These are phyloP conservation scores for Paratilapia polleni DNA, from an alignment of 2,113 vertebrate species.

Conservation along the genomic window DNA sequence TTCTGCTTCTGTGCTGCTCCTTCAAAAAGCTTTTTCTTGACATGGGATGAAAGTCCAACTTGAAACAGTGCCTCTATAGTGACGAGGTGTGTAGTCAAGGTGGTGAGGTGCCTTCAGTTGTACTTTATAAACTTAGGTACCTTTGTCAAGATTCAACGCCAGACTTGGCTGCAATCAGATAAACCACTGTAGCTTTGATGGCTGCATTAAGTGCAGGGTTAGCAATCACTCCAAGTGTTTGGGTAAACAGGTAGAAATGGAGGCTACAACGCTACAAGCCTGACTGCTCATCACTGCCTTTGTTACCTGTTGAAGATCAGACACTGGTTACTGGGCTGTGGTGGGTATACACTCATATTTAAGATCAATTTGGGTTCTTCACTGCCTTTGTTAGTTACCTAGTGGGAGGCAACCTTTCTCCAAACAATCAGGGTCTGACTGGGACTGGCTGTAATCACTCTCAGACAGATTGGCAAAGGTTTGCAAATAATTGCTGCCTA, in stretches of 20 bases:
- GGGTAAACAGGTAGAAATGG: neutral
- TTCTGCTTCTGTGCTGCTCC: neutral
- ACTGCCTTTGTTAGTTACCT: too few species aligned
- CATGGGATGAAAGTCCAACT: neutral
- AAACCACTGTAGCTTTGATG: neutral
- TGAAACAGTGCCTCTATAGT: neutral
- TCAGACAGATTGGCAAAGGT: too few species aligned
- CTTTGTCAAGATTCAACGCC: neutral
- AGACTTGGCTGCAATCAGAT: neutral
- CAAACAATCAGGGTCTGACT: too few species aligned
- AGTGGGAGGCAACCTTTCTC: too few species aligned
- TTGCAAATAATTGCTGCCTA: too few species aligned
- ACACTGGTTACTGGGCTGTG: neutral
- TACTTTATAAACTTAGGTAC: neutral
- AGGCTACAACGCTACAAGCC: neutral
- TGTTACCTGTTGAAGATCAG: neutral
- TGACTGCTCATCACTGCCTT: neutral
- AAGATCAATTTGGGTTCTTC: neutral
- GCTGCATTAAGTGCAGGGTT: neutral
- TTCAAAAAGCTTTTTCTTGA: neutral
- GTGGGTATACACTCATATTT: neutral
- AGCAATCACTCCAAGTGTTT: neutral
- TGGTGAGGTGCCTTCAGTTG: neutral
- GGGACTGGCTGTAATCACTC: too few species aligned
- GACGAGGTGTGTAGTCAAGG: neutral